phyloP scores from a whole-genome alignment of 2,888 invertebrate species.

The Stenodema calcarata region DNA sequence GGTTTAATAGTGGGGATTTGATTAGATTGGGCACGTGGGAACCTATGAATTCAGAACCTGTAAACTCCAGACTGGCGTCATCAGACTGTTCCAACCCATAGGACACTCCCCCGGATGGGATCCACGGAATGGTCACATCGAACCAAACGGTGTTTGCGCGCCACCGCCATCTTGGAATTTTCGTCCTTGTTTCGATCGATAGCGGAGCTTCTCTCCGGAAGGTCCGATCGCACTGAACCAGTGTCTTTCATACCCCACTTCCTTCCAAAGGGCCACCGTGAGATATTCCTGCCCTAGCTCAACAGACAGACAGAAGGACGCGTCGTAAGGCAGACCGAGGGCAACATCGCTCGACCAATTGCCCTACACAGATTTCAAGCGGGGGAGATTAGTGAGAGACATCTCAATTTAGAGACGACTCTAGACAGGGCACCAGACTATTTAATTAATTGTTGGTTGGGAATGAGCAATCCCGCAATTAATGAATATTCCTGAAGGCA shows the following conservation, averaged over 20 bases:
- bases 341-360: too few species aligned
- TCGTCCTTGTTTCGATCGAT: constrained; percentile 18
- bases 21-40: too few species aligned
- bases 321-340: neutral
- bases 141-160: neutral
- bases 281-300: neutral
- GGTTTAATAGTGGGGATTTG: too few species aligned
- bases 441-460: too few species aligned
- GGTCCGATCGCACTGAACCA: neutral
- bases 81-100: neutral
- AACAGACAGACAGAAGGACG: neutral
- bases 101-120: neutral
- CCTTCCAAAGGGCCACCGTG: neutral
- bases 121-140: neutral
- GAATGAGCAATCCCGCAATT: too few species aligned
- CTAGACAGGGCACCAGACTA: too few species aligned
- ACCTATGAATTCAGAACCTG: too few species aligned
- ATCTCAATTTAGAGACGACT: too few species aligned
- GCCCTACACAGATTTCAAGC: too few species aligned
- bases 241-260: neutral
- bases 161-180: constrained; percentile 7
- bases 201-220: neutral
- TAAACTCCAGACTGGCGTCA: neutral
- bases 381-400: too few species aligned
- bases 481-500: too few species aligned